These are phyloP conservation scores for Urocyon cinereoargenteus DNA, from an alignment of 2,797 vertebrate genomes.

Conservation along the genomic window DNA sequence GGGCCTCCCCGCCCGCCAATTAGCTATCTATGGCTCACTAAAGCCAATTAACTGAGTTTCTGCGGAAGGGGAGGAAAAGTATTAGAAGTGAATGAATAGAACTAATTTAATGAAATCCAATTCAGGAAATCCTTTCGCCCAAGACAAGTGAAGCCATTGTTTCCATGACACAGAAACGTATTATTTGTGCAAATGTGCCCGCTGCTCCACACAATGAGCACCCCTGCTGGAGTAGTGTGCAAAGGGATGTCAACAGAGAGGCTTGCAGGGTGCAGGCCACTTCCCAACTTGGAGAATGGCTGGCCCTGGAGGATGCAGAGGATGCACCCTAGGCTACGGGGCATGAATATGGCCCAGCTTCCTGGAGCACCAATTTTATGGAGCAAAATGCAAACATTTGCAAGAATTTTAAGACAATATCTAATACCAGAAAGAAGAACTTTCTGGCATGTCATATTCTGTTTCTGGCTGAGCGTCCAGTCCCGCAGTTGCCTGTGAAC, in stretches of 20 bases:
- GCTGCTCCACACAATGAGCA: background rate
- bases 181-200: background rate
- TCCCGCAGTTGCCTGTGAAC: background rate
- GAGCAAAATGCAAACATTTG: background rate
- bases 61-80: background rate
- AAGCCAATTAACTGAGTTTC: background rate
- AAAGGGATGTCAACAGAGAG: background rate
- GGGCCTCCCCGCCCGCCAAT: too few relatives aligned
- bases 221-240: background rate
- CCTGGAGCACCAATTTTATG: background rate
- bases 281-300: background rate
- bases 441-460: background rate
- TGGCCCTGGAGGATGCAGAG: background rate
- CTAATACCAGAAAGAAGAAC: background rate
- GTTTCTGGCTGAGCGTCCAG: background rate
- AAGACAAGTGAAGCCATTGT: background rate
- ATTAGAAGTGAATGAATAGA: background rate
- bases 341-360: background rate
- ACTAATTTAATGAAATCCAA: background rate
- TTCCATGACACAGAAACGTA: background rate
- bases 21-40: background rate
- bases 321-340: background rate
- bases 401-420: slow-evolving; percentile 15
- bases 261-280: accelerated
- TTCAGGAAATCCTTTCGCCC: slow-evolving; percentile 1